Percentiles rank a stretch among this genome's conserved stretches.
Evolutionary conservation across 2,888 invertebrate species (phyloP).

Genomic region (Philaethria dido): DNA sequence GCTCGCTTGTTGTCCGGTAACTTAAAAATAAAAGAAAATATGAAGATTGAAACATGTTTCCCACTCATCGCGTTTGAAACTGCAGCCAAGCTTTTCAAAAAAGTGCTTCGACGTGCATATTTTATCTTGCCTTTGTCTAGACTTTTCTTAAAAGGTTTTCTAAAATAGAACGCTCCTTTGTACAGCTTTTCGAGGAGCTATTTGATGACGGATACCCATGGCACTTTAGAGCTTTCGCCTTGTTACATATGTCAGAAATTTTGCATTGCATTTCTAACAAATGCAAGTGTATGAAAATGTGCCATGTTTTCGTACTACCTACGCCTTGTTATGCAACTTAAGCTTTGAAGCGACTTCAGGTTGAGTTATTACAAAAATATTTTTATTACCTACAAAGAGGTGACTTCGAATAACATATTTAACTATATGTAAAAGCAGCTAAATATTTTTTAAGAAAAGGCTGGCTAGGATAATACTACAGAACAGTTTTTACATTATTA

Average conservation of each 20-base stretch:
- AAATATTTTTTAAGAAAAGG: too few relatives aligned
- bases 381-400: neutral
- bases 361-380: neutral
- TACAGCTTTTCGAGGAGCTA: slow-evolving; percentile 35
- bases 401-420: neutral
- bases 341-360: neutral
- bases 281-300: slow-evolving; percentile 11
- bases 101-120: slow-evolving; percentile 39
- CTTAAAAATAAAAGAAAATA: slow-evolving; percentile 9
- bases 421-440: too few relatives aligned
- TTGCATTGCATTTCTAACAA: slow-evolving; percentile 17
- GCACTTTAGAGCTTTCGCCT: slow-evolving; percentile 29
- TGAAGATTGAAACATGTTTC: slow-evolving; percentile 27
- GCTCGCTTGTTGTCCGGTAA: neutral
- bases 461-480: too few relatives aligned
- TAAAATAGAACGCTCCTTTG: slow-evolving; percentile 39
- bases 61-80: slow-evolving; percentile 36
- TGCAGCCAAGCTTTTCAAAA: slow-evolving; percentile 38
- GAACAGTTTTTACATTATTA: too few relatives aligned
- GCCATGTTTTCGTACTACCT: neutral
- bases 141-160: slow-evolving; percentile 43
- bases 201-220: slow-evolving; percentile 36
- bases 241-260: slow-evolving; percentile 24
- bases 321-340: neutral
- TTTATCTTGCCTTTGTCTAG: slow-evolving; percentile 43